Percentiles rank a stretch among this genome's conserved stretches.
phyloP scores from a whole-genome alignment of 2,113 vertebrate species.

The Hippoglossus stenolepis region DNA sequence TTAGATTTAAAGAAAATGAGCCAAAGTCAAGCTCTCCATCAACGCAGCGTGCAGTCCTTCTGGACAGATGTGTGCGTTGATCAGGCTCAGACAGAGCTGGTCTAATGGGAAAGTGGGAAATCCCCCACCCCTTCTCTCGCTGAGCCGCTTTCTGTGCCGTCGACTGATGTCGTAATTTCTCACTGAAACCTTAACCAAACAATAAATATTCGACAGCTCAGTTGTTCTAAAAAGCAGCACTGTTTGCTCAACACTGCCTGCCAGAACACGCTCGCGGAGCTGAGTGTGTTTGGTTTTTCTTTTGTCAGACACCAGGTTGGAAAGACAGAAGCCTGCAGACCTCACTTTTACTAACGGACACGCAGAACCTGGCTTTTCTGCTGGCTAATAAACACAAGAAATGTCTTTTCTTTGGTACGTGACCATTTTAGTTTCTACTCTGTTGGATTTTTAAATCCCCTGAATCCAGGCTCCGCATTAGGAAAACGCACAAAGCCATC shows the following conservation, averaged over 20 bases:
- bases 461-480: conserved; percentile 27
- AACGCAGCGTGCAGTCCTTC: conserved; percentile 8
- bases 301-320: conserved; percentile 26
- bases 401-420: neutral
- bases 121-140: conserved; percentile 15
- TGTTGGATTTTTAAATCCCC: conserved; percentile 8
- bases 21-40: conserved; percentile 21
- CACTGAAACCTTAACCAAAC: conserved; percentile 72
- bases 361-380: neutral
- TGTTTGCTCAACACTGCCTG: conserved; percentile 73
- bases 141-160: conserved; percentile 25
- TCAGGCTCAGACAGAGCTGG: conserved; percentile 46
- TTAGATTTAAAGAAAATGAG: conserved; percentile 39
- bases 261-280: conserved; percentile 54
- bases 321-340: conserved; percentile 12
- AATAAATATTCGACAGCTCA: conserved; percentile 76
- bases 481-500: conserved; percentile 16
- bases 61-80: conserved; percentile 29
- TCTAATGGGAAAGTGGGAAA: conserved; percentile 66
- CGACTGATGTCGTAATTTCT: conserved; percentile 66
- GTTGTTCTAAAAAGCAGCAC: conserved; percentile 63
- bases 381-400: neutral
- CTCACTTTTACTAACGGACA: neutral
- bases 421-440: neutral
- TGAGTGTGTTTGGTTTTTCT: conserved; percentile 19